Percentiles rank a stretch among this genome's conserved stretches.
phyloP scores from a whole-genome alignment of 2,888 invertebrate genomes.

The Caenorhabditis parvicauda region DNA sequence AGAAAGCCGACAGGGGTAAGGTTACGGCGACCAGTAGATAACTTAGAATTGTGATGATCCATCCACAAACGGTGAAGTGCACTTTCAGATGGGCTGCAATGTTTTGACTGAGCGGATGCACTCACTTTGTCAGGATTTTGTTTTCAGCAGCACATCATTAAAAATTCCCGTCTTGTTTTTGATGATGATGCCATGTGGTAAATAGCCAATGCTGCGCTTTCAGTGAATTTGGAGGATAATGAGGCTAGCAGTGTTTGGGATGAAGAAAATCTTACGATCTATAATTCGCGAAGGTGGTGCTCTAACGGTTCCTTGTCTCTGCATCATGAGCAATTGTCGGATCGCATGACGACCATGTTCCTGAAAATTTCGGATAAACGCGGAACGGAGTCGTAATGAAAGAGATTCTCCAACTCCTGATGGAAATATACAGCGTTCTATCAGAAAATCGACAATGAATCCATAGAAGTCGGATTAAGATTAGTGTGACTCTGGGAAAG shows the following conservation, averaged over 20 bases:
- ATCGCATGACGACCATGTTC: background rate
- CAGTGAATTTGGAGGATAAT: too few relatives aligned
- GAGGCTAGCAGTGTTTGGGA: too few relatives aligned
- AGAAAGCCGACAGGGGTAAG: slow-evolving; percentile 56
- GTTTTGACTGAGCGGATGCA: background rate
- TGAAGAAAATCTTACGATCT: slow-evolving; percentile 22
- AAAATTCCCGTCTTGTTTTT: background rate
- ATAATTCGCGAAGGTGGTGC: slow-evolving; percentile 25
- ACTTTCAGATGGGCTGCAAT: slow-evolving; percentile 30
- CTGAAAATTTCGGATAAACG: background rate
- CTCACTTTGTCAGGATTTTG: background rate
- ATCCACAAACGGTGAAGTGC: slow-evolving; percentile 47
- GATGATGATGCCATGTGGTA: background rate
- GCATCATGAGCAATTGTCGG: slow-evolving; percentile 7
- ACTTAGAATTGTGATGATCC: slow-evolving; percentile 57
- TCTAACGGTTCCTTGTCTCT: slow-evolving; percentile 29
- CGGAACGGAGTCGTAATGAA: too few relatives aligned
- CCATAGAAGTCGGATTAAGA: too few relatives aligned
- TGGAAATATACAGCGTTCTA: too few relatives aligned
- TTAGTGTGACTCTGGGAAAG: too few relatives aligned
- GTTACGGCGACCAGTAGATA: slow-evolving; percentile 55
- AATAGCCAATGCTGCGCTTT: too few relatives aligned
- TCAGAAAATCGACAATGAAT: too few relatives aligned
- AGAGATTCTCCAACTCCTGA: too few relatives aligned
- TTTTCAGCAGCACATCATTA: background rate